These are phyloP conservation scores for Caracal caracal DNA, from an alignment of 2,113 vertebrate species.

Conservation along the genomic window DNA sequence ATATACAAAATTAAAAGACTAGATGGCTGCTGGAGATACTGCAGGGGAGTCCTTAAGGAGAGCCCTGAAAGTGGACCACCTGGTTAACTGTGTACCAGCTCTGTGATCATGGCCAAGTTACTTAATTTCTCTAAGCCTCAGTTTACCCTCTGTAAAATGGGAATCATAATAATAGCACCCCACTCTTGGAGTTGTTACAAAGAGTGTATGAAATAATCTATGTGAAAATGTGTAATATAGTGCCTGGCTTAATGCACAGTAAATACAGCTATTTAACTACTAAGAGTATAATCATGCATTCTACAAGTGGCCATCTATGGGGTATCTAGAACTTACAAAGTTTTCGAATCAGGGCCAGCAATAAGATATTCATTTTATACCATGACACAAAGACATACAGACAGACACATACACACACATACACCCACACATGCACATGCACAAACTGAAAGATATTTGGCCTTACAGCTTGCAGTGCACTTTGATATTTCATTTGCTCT, in stretches of 20 bases:
- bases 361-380: neutral
- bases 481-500: constrained; percentile 22
- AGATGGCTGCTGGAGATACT: neutral
- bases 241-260: neutral
- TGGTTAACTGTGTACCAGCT: neutral
- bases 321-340: neutral
- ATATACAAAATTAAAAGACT: neutral
- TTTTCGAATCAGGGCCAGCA: neutral
- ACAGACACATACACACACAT: neutral
- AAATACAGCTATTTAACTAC: neutral
- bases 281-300: neutral
- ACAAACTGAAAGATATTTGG: neutral
- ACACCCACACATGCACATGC: neutral
- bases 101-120: constrained; percentile 4
- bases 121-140: neutral
- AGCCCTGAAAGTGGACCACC: neutral
- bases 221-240: neutral
- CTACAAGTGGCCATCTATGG: neutral
- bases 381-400: neutral
- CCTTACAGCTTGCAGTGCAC: neutral
- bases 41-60: neutral
- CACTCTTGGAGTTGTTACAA: neutral
- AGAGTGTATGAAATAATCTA: neutral
- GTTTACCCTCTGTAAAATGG: neutral
- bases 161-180: neutral